Evolutionary conservation across 2,888 invertebrate genomes (phyloP), one percentile per base, ranked within the genome.

Genomic region (Drosophila meridiana): DNA sequence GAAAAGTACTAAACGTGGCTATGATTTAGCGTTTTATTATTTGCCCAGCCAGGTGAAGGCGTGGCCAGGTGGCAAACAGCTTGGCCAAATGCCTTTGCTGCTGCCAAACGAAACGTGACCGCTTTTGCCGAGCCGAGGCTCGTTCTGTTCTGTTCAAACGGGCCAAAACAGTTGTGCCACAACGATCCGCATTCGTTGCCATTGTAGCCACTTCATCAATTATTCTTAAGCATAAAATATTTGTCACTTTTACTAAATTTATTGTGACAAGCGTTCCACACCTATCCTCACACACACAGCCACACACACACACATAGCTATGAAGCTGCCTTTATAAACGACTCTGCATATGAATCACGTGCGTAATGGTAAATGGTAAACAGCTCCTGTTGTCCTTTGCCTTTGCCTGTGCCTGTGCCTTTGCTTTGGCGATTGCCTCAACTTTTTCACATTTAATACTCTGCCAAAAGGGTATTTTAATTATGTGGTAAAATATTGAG

Each of bases 201-300:
- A 77, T 76, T 77, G 80, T 78, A 86, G 83, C 81, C 83, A 89
- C 89, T 90, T 91, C 91, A 91, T 89, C 90, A 91, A 91, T 89
- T 91, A 90, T 89, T 80, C 87, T 91, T 91, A 89, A 89, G 89
- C 85, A 89, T 89, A 80, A 90, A 91, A 91, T 90, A 91, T 90
- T 90, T 89, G 89, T 91, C 91, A 91, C 87, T 90, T 91, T 91
- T 90, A 85, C 72, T 90, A 85, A 89, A 89, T 89, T 89, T 91
- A 89, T 90, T 89, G 89, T 89, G 90, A 90, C 90, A 91, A 82
- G 82, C 69, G 61, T 63, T 59, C 75, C 67, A 59, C 69, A 66
- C 75, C 73, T 70, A 75, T 71, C 43, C 74, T 61, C 64, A 65
- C 61, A 34, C 42, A 20, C 55, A 26, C 42, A 26, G 32, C 28